Conservation (phyloP, 2,888 invertebrate species). For the Epinotia nisella region DNA sequence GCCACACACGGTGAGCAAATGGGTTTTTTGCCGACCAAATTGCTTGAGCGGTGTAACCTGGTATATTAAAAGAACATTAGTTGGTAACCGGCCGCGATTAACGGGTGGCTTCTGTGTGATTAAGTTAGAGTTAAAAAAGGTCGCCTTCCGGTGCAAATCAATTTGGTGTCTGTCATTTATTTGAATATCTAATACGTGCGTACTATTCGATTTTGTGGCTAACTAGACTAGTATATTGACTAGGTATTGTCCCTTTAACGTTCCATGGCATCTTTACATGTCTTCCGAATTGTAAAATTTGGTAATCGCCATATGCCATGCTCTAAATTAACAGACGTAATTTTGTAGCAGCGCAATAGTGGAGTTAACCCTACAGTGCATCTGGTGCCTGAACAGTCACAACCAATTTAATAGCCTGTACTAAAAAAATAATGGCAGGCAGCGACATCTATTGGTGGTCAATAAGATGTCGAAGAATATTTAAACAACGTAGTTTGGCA, state of each 20-base stretch:
- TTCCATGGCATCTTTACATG: not conserved
- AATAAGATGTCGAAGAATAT: too few relatives aligned
- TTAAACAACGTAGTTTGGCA: too few relatives aligned
- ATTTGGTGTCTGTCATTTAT: constrained; percentile 35
- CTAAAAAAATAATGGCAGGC: too few relatives aligned
- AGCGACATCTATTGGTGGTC: too few relatives aligned
- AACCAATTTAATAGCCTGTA: too few relatives aligned
- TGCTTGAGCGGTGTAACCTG: constrained; percentile 60
- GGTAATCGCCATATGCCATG: not conserved
- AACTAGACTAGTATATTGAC: not conserved
- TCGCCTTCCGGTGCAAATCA: constrained; percentile 44
- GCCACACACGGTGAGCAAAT: constrained; percentile 74
- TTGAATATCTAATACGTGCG: constrained; percentile 21
- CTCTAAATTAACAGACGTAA: not conserved
- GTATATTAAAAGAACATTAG: constrained; percentile 80
- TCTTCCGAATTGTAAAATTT: not conserved
- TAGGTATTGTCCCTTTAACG: not conserved
- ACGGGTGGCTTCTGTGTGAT: constrained; percentile 44
- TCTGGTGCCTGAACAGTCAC: too few relatives aligned
- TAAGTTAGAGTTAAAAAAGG: constrained; percentile 44
- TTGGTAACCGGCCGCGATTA: constrained; percentile 48
- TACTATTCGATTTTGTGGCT: not conserved
- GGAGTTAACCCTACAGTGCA: too few relatives aligned
- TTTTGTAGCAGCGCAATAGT: too few relatives aligned
- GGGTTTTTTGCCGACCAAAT: constrained; percentile 74